phyloP scores from a whole-genome alignment of 2,888 invertebrate species.

The Ornithoptera alexandrae region DNA sequence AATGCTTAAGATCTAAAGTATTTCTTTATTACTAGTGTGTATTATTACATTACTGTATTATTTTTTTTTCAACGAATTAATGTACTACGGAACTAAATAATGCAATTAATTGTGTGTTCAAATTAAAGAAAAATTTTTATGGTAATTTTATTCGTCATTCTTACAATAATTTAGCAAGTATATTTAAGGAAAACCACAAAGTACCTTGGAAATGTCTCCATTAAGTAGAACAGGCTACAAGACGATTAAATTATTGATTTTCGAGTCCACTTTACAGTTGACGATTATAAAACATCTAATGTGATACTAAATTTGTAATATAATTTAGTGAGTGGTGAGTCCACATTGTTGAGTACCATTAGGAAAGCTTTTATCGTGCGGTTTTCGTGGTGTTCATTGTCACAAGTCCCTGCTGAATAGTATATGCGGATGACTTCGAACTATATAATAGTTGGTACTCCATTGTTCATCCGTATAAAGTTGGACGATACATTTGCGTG shows the following conservation, averaged over 20 bases:
- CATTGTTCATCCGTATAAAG: neutral
- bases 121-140: neutral
- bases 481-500: neutral
- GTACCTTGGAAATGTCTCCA: neutral
- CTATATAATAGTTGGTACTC: neutral
- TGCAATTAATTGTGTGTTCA: too few species aligned
- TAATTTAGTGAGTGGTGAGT: neutral
- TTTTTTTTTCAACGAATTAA: too few species aligned
- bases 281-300: neutral
- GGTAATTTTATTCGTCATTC: neutral
- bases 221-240: neutral
- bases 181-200: neutral
- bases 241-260: neutral
- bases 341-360: neutral
- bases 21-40: too few species aligned
- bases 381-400: constrained; percentile 3
- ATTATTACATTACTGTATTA: too few species aligned
- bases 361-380: constrained; percentile 1
- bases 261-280: neutral
- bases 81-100: too few species aligned
- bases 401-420: neutral
- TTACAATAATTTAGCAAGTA: neutral
- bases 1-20: too few species aligned
- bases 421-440: neutral
- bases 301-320: neutral